phyloP scores from a whole-genome alignment of 2,113 vertebrate species.

The Phalacrocorax aristotelis region DNA sequence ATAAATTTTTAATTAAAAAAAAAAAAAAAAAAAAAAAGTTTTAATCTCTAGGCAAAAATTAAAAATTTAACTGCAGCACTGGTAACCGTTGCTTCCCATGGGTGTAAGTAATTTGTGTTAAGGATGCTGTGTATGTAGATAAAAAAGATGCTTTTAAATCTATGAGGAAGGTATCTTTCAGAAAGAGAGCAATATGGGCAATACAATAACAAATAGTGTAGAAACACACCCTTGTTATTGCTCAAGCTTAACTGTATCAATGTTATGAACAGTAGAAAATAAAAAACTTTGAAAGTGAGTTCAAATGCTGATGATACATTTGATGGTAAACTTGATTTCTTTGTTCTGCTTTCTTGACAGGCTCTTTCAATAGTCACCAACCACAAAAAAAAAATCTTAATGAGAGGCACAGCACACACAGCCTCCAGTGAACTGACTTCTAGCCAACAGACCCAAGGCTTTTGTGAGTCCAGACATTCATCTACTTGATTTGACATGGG shows the following conservation, averaged over 20 bases:
- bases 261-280: neutral
- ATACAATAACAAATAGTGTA: neutral
- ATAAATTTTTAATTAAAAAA: neutral
- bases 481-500: neutral
- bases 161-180: neutral
- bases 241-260: neutral
- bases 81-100: neutral
- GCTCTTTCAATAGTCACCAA: slow-evolving; percentile 59
- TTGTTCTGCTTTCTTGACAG: slow-evolving; percentile 35
- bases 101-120: neutral
- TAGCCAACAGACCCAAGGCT: too few species aligned
- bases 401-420: neutral
- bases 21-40: neutral
- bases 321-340: neutral
- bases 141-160: neutral
- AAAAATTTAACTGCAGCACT: neutral
- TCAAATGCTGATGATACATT: neutral
- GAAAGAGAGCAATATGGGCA: neutral
- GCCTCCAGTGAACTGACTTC: neutral
- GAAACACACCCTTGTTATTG: neutral
- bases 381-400: slow-evolving; percentile 20
- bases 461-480: neutral
- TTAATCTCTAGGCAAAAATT: neutral
- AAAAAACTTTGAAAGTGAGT: neutral
- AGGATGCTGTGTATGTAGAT: neutral